These are phyloP conservation scores for Pachyrhynchus sulphureomaculatus DNA, from an alignment of 1,140 invertebrate species.

Conservation along the genomic window DNA sequence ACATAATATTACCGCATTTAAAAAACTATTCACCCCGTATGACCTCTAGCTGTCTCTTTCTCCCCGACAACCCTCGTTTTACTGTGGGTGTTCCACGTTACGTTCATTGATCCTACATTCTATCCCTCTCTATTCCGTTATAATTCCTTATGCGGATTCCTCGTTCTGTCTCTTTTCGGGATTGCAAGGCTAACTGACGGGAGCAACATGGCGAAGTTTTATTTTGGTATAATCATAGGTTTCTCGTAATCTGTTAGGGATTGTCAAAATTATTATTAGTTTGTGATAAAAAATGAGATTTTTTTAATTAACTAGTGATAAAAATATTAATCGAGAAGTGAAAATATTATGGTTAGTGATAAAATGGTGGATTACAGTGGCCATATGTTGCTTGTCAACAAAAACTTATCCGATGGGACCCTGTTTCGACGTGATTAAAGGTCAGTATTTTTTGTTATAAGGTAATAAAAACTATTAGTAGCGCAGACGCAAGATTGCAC, in stretches of 20 bases:
- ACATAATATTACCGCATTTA: background rate
- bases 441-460: too few species aligned
- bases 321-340: too few species aligned
- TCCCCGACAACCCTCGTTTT: background rate
- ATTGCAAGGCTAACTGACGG: background rate
- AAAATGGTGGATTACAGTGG: background rate
- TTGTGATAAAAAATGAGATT: too few species aligned
- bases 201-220: background rate
- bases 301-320: too few species aligned
- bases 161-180: background rate
- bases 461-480: too few species aligned
- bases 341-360: background rate
- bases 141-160: background rate
- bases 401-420: background rate
- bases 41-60: background rate
- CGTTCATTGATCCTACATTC: background rate
- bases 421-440: background rate
- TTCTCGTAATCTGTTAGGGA: background rate
- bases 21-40: background rate
- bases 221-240: background rate
- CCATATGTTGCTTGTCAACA: background rate
- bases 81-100: background rate
- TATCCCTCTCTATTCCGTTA: background rate
- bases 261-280: background rate
- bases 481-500: too few species aligned